Percentiles rank a stretch among this genome's conserved stretches.
Conservation (phyloP, 2,113 vertebrate species). For the Camarhynchus parvulus region DNA sequence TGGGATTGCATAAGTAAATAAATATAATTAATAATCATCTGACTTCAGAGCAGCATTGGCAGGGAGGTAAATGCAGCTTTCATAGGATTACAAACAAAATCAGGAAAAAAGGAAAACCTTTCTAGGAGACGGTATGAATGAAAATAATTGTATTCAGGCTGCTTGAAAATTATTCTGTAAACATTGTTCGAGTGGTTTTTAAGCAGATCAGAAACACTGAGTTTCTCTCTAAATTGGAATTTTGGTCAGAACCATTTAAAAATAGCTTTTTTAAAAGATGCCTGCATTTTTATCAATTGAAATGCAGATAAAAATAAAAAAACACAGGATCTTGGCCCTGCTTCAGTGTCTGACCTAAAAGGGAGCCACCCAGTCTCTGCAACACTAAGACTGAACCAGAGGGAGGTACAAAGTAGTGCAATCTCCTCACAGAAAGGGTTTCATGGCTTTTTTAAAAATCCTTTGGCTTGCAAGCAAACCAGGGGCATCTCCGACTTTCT, state of each 20-base stretch:
- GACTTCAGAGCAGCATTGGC: slow-evolving; percentile 33
- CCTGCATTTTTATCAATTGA: background rate
- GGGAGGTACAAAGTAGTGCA: background rate
- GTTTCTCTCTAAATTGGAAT: background rate
- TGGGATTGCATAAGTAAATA: slow-evolving; percentile 64
- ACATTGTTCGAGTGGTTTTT: background rate
- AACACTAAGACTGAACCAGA: background rate
- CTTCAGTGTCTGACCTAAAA: background rate
- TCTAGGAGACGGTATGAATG: background rate
- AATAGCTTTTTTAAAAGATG: background rate
- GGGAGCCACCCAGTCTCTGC: background rate
- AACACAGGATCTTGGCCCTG: background rate
- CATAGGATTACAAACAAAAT: slow-evolving; percentile 50
- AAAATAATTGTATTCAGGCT: background rate
- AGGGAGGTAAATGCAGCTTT: slow-evolving; percentile 46
- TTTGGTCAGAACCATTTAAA: background rate
- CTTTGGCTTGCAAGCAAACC: accelerated
- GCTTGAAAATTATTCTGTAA: slow-evolving; percentile 2
- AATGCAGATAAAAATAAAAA: background rate
- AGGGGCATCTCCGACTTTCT: background rate
- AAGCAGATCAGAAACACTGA: background rate
- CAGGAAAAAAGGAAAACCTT: slow-evolving; percentile 1
- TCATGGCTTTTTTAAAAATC: background rate
- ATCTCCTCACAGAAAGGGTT: background rate
- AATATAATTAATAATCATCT: slow-evolving; percentile 68